Percentiles rank a stretch among this genome's conserved stretches.
These are phyloP conservation scores for Aspidiotus destructor DNA, from an alignment of 2,888 invertebrate genomes.

Conservation along the genomic window DNA sequence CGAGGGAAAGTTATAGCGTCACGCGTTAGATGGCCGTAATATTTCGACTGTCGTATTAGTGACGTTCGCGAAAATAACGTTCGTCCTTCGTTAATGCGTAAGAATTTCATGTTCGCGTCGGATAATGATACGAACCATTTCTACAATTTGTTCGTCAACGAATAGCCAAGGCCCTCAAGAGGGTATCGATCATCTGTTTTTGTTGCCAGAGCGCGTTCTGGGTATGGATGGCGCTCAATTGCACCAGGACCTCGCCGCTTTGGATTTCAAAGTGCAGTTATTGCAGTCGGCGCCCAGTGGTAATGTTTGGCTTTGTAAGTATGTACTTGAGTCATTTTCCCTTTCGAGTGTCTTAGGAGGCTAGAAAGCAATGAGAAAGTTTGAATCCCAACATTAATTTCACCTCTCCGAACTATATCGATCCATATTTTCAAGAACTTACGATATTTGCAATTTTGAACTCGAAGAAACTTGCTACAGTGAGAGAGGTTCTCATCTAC, in stretches of 20 bases:
- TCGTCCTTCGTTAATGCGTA: too few species aligned
- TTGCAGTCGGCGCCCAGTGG: constrained; percentile 49
- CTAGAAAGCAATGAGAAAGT: too few species aligned
- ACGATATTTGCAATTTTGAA: too few species aligned
- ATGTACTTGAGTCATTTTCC: background rate
- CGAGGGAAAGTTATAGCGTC: too few species aligned
- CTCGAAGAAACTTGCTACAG: too few species aligned
- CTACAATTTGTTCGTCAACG: constrained; percentile 26
- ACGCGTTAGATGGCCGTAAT: too few species aligned
- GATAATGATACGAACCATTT: constrained; percentile 26
- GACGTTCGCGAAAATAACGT: too few species aligned
- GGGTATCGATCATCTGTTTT: constrained; percentile 49
- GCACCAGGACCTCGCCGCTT: constrained; percentile 48
- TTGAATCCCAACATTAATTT: too few species aligned
- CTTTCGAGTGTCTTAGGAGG: background rate
- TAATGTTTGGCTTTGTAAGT: constrained; percentile 53
- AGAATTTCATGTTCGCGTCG: background rate
- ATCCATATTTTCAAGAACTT: too few species aligned
- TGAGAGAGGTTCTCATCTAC: too few species aligned
- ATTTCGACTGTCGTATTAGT: too few species aligned
- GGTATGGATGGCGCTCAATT: constrained; percentile 49
- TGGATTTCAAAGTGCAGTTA: constrained; percentile 48
- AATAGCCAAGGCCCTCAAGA: constrained; percentile 41
- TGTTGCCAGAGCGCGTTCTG: constrained; percentile 48
- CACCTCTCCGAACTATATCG: too few species aligned